Conservation (phyloP, 2,113 vertebrate genomes). For the Ariopsis seemanni region DNA sequence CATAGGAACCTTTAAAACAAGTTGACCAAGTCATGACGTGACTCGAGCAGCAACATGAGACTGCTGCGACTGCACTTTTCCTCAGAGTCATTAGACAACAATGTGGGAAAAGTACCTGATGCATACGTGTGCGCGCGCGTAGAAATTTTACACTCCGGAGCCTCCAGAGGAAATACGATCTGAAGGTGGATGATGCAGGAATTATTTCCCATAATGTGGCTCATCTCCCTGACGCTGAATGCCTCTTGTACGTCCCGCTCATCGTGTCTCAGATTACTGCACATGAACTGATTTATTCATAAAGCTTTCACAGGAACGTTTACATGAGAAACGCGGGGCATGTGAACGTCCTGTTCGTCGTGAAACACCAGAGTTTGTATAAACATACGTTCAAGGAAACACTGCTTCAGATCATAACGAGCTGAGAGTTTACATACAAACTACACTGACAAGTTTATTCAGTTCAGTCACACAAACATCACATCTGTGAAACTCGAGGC, state of each 20-base stretch:
- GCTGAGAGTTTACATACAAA: background rate
- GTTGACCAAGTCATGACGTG: background rate
- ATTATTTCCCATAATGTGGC: background rate
- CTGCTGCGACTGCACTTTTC: background rate
- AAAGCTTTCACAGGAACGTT: background rate
- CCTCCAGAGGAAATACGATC: background rate
- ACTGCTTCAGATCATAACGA: background rate
- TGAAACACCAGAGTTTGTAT: background rate
- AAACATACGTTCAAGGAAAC: background rate
- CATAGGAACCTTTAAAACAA: background rate
- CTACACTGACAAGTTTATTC: background rate
- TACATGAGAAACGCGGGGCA: background rate
- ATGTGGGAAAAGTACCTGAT: slow-evolving; percentile 11
- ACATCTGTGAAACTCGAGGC: too few relatives aligned
- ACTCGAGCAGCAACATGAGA: background rate
- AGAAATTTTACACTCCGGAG: background rate
- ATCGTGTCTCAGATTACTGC: background rate
- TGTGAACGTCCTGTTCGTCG: too few relatives aligned
- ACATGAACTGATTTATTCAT: background rate
- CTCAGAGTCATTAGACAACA: background rate
- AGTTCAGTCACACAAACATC: too few relatives aligned
- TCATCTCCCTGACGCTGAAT: background rate
- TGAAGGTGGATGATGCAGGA: background rate
- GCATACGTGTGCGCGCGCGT: background rate
- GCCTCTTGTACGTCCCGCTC: background rate